These are phyloP conservation scores for Cancer borealis DNA, from an alignment of 2,888 invertebrate species.

Conservation along the genomic window DNA sequence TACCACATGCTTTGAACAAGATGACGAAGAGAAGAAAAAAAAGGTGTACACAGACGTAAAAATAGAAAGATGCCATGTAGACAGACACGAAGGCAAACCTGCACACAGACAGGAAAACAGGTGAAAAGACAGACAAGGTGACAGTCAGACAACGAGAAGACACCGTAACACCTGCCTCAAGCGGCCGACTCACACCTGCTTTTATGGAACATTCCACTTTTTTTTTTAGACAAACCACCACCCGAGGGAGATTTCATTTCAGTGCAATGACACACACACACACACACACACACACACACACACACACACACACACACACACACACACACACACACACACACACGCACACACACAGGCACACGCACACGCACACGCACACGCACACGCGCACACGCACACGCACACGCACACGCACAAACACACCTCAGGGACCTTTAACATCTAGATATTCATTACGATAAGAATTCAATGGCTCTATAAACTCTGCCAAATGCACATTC, in stretches of 20 bases:
- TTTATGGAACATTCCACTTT: neutral
- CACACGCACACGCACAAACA: neutral
- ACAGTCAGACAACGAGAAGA: neutral
- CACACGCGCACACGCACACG: slow-evolving; percentile 5
- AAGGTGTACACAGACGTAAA: neutral
- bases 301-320: neutral
- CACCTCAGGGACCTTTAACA: slow-evolving; percentile 1
- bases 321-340: neutral
- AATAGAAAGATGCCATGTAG: neutral
- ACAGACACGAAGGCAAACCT: neutral
- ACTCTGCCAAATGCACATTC: neutral
- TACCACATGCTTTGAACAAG: neutral
- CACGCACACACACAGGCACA: neutral
- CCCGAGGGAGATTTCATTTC: neutral
- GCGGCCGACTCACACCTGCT: neutral
- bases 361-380: neutral
- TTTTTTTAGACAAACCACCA: neutral
- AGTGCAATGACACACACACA: slow-evolving; percentile 16
- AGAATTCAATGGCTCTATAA: slow-evolving; percentile 11
- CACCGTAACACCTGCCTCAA: neutral
- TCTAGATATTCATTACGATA: neutral
- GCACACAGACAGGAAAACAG: neutral
- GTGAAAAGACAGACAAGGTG: slow-evolving; percentile 6
- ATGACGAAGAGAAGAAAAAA: neutral
- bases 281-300: neutral